Evolutionary conservation across 1,140 invertebrate genomes (phyloP).

Genomic region (Glossosoma conforme): DNA sequence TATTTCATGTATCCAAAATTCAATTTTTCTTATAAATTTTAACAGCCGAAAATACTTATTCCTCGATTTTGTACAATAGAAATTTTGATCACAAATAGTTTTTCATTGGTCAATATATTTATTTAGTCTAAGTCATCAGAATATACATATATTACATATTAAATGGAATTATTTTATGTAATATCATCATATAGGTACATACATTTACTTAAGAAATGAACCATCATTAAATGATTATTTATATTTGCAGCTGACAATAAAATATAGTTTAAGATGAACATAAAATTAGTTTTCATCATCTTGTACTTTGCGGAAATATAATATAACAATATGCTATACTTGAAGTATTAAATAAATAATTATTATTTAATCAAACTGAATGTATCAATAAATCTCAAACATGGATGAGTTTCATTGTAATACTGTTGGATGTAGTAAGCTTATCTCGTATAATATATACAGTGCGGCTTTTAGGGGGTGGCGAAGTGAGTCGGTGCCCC

Average conservation of each 20-base stretch:
- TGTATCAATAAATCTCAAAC: no score
- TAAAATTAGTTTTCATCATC: neutral
- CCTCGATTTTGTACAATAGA: slow-evolving; percentile 33
- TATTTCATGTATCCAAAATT: slow-evolving; percentile 31
- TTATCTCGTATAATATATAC: no score
- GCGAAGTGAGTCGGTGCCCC: no score
- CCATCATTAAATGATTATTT: no score
- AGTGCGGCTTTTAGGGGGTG: no score
- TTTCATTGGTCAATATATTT: slow-evolving; percentile 56
- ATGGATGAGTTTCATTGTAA: no score
- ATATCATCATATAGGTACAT: slow-evolving; percentile 6
- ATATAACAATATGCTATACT: no score
- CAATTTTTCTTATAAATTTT: slow-evolving; percentile 30
- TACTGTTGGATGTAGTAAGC: no score
- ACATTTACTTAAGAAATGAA: neutral
- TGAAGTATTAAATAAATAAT: no score
- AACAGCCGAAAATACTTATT: slow-evolving; percentile 33
- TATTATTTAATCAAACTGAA: no score
- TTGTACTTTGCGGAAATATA: neutral
- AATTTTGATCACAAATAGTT: slow-evolving; percentile 52
- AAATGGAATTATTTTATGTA: neutral
- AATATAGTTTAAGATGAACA: neutral
- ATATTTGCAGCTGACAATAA: no score
- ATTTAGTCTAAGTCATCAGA: slow-evolving; percentile 39
- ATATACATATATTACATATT: neutral